Conservation (phyloP, 2,113 vertebrate genomes). For the Anser brachyrhynchus region DNA sequence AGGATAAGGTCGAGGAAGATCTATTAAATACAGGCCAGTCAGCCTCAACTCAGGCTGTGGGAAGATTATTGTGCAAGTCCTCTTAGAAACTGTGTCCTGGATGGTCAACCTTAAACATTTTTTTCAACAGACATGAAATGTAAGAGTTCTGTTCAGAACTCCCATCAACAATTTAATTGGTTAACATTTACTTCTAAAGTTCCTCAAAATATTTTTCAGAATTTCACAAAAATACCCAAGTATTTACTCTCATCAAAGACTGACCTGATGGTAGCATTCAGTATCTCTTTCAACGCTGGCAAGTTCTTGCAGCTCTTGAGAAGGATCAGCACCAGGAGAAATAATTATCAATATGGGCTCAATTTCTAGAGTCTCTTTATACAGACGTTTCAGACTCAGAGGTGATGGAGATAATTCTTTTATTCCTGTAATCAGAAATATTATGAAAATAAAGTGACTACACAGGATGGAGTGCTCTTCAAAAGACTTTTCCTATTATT, state of each 20-base stretch:
- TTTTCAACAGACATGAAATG: neutral
- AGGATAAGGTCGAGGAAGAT: neutral
- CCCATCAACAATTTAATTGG: neutral
- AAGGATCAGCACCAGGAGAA: conserved; percentile 96
- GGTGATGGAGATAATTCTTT: conserved; percentile 91
- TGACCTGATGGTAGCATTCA: conserved; percentile 91
- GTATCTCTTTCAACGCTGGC: conserved; percentile 84
- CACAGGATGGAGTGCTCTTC: neutral
- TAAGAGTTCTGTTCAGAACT: neutral
- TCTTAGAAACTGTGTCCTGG: neutral
- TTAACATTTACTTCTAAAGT: neutral
- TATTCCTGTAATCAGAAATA: conserved; percentile 80
- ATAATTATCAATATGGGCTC: conserved; percentile 96
- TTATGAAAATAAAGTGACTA: conserved; percentile 12
- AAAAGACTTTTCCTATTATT: neutral
- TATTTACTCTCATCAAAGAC: neutral
- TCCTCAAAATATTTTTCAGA: neutral
- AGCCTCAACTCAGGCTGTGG: neutral
- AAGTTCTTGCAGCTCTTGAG: conserved; percentile 95
- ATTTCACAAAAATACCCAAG: neutral
- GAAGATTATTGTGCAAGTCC: neutral
- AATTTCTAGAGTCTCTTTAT: conserved; percentile 88
- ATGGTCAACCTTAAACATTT: neutral
- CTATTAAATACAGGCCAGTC: neutral
- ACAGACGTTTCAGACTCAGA: conserved; percentile 90